These are phyloP conservation scores for Standfussiana lucernea DNA, from an alignment of 2,888 invertebrate species.

Conservation along the genomic window DNA sequence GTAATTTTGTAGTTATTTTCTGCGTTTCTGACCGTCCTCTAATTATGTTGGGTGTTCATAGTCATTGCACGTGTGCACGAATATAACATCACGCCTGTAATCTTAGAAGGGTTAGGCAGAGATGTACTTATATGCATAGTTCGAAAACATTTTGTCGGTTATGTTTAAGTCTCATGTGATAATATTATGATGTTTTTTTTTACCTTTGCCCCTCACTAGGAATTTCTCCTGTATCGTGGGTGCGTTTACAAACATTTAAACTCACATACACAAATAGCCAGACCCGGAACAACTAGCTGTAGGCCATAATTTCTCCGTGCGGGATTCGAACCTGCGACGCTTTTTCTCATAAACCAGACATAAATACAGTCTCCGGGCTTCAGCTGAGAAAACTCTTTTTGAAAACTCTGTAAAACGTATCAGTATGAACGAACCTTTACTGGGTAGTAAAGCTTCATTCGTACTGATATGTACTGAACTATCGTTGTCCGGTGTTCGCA, in stretches of 20 bases:
- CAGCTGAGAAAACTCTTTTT: not conserved
- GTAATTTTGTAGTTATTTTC: constrained; percentile 64
- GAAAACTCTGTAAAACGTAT: too few relatives aligned
- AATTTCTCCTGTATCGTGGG: too few relatives aligned
- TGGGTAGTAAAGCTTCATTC: not conserved
- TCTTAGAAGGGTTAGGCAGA: not conserved
- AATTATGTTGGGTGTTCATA: constrained; percentile 56
- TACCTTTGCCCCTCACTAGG: too few relatives aligned
- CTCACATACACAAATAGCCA: too few relatives aligned
- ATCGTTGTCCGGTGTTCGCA: too few relatives aligned
- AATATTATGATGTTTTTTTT: not conserved
- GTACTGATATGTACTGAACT: too few relatives aligned
- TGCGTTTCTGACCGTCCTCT: constrained; percentile 41
- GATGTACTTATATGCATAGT: not conserved
- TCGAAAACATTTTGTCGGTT: not conserved
- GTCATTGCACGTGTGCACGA: constrained; percentile 48
- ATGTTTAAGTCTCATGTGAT: not conserved
- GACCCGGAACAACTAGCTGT: too few relatives aligned
- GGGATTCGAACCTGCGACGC: too few relatives aligned
- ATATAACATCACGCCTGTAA: not conserved
- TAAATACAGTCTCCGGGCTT: not conserved
- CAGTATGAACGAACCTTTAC: too few relatives aligned
- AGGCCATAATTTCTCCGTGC: too few relatives aligned
- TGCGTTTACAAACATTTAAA: too few relatives aligned
- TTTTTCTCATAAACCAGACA: not conserved